Evolutionary conservation across 2,797 vertebrate genomes (phyloP).

Genomic region (Anolis apletophallus): DNA sequence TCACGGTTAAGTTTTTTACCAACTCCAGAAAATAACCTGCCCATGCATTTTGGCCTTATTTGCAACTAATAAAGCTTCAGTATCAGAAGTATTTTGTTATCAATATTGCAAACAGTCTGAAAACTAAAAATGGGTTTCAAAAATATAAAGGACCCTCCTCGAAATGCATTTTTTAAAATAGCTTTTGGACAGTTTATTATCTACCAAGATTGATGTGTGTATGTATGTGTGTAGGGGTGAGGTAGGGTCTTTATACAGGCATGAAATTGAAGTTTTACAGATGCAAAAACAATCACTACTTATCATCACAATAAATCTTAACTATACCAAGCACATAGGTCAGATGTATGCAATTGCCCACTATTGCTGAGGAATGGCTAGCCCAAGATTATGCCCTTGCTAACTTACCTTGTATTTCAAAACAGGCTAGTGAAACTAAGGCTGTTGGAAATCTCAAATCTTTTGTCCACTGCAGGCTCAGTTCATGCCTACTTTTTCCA

Average conservation of each 20-base stretch:
- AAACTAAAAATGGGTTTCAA: conserved; percentile 17
- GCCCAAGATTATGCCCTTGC: conserved; percentile 22
- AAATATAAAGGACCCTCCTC: neutral
- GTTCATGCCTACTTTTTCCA: conserved; percentile 42
- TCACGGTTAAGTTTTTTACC: conserved; percentile 11
- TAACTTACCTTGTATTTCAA: conserved; percentile 64
- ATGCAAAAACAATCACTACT: conserved; percentile 2
- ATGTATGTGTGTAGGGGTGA: neutral
- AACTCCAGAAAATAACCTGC: neutral
- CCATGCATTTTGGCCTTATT: fast-evolving
- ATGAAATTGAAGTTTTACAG: conserved; percentile 15
- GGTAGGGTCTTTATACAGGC: neutral
- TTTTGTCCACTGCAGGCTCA: conserved; percentile 56
- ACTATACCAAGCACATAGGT: neutral
- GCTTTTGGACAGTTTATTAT: neutral
- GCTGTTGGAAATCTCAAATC: conserved; percentile 49
- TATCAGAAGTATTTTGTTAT: conserved; percentile 19
- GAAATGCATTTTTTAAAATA: neutral
- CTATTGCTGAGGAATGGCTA: neutral
- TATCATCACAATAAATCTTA: neutral
- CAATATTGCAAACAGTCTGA: conserved; percentile 28
- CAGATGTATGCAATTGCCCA: neutral
- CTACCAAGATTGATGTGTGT: neutral
- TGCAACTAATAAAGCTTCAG: neutral
- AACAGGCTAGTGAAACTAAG: conserved; percentile 53